phyloP scores from a whole-genome alignment of 2,888 invertebrate genomes.

The Eulithis prunata region DNA sequence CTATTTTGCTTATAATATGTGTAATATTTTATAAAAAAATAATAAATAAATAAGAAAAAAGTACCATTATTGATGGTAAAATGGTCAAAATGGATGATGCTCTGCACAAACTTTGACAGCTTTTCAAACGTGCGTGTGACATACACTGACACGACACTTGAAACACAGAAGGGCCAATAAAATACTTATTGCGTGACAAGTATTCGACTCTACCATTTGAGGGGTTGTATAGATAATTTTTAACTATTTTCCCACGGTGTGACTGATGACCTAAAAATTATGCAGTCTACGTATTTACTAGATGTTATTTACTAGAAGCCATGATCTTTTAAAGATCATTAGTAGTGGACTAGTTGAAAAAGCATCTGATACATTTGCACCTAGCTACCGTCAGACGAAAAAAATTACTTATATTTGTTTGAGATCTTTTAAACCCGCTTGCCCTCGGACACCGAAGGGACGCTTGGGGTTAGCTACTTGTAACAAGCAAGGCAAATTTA shows the following conservation, averaged over 20 bases:
- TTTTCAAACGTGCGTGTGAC: not conserved
- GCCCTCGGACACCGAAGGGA: not conserved
- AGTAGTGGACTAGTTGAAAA: too few relatives aligned
- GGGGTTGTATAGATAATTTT: constrained; percentile 42
- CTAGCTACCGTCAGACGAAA: not conserved
- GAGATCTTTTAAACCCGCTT: not conserved
- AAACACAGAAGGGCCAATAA: not conserved
- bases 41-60: too few relatives aligned
- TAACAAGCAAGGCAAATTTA: constrained; percentile 14
- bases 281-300: not conserved
- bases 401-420: constrained; percentile 8
- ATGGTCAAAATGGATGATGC: too few relatives aligned
- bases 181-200: constrained; percentile 36
- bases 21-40: too few relatives aligned
- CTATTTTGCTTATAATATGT: too few relatives aligned
- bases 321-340: too few relatives aligned
- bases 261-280: not conserved
- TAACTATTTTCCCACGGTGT: constrained; percentile 42
- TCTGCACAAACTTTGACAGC: too few relatives aligned
- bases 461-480: constrained; percentile 18
- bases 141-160: not conserved
- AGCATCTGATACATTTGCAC: not conserved
- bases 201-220: constrained; percentile 63
- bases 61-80: too few relatives aligned
- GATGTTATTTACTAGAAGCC: too few relatives aligned